phyloP scores from a whole-genome alignment of 2,888 invertebrate species.

The Pollenia amentaria region DNA sequence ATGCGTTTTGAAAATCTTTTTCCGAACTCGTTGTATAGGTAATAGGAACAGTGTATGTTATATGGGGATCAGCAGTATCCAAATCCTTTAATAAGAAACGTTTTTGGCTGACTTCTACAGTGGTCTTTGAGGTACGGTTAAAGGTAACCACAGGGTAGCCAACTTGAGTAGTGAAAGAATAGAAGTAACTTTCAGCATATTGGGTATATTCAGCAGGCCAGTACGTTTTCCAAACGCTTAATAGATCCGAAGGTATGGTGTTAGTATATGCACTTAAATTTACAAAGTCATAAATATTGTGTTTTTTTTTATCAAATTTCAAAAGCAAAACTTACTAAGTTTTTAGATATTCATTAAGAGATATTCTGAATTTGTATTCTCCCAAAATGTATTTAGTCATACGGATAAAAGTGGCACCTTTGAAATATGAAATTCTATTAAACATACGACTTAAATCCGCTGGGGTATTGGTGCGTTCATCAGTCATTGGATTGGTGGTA shows the following conservation, averaged over 20 bases:
- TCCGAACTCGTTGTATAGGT: constrained; percentile 20
- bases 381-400: constrained; percentile 85
- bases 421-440: constrained; percentile 88
- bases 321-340: constrained; percentile 77
- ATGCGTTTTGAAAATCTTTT: constrained; percentile 77
- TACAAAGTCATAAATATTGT: neutral
- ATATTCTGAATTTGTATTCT: constrained; percentile 85
- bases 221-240: constrained; percentile 78
- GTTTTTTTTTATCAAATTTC: neutral
- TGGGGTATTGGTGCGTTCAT: constrained; percentile 86
- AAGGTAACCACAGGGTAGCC: no score
- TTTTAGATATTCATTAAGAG: constrained; percentile 86
- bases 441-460: constrained; percentile 87
- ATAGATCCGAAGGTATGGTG: constrained; percentile 85
- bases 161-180: no score
- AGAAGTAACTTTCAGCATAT: no score
- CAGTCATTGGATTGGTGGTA: constrained; percentile 83
- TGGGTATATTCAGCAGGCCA: no score
- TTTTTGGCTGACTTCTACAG: constrained; percentile 52
- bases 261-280: constrained; percentile 77
- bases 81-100: constrained; percentile 80
- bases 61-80: constrained; percentile 73
- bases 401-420: constrained; percentile 85
- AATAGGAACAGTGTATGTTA: constrained; percentile 81
- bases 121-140: no score